These are phyloP conservation scores for Penaeus vannamei DNA, from an alignment of 1,140 invertebrate species.

Conservation along the genomic window DNA sequence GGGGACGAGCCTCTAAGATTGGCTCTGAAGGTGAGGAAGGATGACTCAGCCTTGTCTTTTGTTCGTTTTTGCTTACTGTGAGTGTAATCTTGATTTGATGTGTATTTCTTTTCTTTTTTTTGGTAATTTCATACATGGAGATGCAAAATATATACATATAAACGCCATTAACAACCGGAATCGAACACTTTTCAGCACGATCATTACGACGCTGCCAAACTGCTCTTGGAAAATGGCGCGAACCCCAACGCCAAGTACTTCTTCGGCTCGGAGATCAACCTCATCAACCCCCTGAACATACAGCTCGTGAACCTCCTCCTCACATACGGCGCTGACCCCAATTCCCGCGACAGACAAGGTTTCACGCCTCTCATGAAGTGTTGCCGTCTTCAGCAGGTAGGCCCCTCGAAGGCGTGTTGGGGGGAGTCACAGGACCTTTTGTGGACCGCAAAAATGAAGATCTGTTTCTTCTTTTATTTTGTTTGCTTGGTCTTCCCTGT, in stretches of 20 bases:
- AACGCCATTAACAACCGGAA: neutral
- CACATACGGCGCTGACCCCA: slow-evolving; percentile 87
- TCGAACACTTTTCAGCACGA: slow-evolving; percentile 76
- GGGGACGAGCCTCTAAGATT: slow-evolving; percentile 84
- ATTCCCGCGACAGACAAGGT: slow-evolving; percentile 86
- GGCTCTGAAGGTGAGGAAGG: slow-evolving; percentile 78
- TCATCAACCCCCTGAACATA: slow-evolving; percentile 83
- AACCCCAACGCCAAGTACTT: slow-evolving; percentile 82
- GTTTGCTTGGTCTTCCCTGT: neutral
- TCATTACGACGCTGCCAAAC: slow-evolving; percentile 81
- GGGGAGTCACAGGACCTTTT: neutral
- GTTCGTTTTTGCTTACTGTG: neutral
- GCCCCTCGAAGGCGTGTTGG: slow-evolving; percentile 4
- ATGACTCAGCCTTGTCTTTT: neutral
- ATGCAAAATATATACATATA: neutral
- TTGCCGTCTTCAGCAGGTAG: slow-evolving; percentile 82
- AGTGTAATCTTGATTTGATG: neutral
- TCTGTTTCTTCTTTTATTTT: neutral
- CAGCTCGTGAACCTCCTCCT: slow-evolving; percentile 87
- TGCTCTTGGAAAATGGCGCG: slow-evolving; percentile 81
- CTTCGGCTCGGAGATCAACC: slow-evolving; percentile 90
- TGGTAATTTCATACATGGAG: neutral
- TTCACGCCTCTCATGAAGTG: slow-evolving; percentile 91
- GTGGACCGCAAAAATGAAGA: neutral
- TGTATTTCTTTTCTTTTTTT: neutral